Evolutionary conservation across 2,888 invertebrate genomes (phyloP).

Genomic region (Aricia artaxerxes): DNA sequence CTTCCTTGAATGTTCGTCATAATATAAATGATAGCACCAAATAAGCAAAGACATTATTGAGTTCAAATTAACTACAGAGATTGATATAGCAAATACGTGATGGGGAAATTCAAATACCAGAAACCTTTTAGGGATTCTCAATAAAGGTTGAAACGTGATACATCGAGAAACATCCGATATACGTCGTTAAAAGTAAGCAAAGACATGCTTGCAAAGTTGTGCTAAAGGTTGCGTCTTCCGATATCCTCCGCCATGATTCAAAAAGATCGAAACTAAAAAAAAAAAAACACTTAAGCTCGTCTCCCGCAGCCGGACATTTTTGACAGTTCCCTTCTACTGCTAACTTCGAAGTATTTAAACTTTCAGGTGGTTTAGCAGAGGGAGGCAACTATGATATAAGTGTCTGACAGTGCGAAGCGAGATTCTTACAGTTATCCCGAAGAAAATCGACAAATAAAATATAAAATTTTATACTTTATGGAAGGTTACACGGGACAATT

Average conservation of each 20-base stretch:
- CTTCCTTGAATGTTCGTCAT: too few species aligned
- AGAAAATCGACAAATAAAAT: too few species aligned
- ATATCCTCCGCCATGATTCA: not conserved
- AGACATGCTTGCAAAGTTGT: not conserved
- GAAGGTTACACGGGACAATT: too few species aligned
- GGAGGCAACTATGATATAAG: too few species aligned
- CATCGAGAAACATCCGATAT: not conserved
- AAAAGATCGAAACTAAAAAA: not conserved
- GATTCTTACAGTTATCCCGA: too few species aligned
- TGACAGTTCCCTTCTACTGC: too few species aligned
- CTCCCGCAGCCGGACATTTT: too few species aligned
- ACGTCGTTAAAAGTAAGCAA: not conserved
- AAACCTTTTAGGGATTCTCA: conserved; percentile 12
- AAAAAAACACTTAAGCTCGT: too few species aligned
- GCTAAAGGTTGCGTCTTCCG: not conserved
- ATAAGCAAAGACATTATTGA: not conserved
- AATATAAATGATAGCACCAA: not conserved
- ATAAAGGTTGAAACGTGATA: not conserved
- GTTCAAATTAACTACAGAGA: not conserved
- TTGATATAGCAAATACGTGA: not conserved
- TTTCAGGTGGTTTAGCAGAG: too few species aligned
- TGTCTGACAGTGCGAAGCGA: too few species aligned
- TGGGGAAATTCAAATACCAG: not conserved
- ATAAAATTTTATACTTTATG: too few species aligned
- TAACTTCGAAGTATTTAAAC: too few species aligned